phyloP scores from a whole-genome alignment of 2,113 vertebrate species.

The Ochotona princeps region DNA sequence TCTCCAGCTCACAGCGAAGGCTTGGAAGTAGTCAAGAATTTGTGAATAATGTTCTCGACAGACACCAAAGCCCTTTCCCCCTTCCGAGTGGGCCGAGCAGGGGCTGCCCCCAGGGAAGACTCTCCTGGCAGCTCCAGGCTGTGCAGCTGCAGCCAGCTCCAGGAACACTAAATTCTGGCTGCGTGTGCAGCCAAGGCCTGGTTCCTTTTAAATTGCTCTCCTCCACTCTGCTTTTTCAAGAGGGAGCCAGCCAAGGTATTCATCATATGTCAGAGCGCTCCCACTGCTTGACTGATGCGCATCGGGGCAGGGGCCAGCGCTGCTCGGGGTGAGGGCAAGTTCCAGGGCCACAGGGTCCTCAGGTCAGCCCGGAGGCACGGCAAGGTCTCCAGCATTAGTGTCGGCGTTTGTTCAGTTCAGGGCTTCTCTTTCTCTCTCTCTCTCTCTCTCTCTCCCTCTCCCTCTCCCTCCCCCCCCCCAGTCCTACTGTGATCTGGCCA shows the following conservation, averaged over 20 bases:
- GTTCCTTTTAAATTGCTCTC: conserved; percentile 83
- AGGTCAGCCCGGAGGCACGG: not conserved
- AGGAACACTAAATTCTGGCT: conserved; percentile 86
- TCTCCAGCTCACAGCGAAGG: conserved; percentile 59
- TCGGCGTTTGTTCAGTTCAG: not conserved
- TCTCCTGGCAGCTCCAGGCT: conserved; percentile 83
- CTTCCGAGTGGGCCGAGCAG: conserved; percentile 74
- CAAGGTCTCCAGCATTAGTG: not conserved
- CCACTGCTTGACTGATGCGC: conserved; percentile 87
- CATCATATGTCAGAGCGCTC: conserved; percentile 86
- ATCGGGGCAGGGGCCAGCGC: conserved; percentile 43
- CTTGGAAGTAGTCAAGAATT: conserved; percentile 75
- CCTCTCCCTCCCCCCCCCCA: too few species aligned
- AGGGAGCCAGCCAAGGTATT: conserved; percentile 82
- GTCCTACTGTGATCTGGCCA: not conserved
- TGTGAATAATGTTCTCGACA: conserved; percentile 78
- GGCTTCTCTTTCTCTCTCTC: not conserved
- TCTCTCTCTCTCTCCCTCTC: too few species aligned
- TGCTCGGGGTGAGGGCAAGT: conserved; percentile 60
- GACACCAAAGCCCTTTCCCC: conserved; percentile 44
- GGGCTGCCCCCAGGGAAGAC: conserved; percentile 82
- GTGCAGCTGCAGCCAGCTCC: conserved; percentile 82
- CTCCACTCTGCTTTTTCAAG: conserved; percentile 74
- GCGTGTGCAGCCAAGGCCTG: conserved; percentile 83
- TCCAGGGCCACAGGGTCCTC: not conserved